phyloP scores from a whole-genome alignment of 64 coral and sea anemone genomes.

The Catalaphyllia jardinei region DNA sequence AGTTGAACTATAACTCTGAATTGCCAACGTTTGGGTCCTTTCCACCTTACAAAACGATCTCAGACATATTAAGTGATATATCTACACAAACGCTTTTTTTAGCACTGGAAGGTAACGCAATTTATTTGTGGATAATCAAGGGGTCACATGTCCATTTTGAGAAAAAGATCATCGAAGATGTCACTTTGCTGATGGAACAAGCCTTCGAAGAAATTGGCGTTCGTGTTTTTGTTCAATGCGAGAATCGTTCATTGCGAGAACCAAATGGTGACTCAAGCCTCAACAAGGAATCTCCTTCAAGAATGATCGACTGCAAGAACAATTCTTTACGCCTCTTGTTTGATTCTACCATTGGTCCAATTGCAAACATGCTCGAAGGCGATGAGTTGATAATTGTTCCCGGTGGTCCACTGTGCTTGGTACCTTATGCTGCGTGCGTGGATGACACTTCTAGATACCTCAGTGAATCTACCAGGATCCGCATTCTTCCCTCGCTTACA shows the following conservation, averaged over 20 bases:
- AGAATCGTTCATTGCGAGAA: neutral
- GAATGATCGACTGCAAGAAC: neutral
- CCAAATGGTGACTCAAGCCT: neutral
- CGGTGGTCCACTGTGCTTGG: neutral
- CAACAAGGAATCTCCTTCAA: neutral
- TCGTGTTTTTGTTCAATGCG: neutral
- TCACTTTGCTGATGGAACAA: neutral
- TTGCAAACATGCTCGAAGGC: neutral
- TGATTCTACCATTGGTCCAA: neutral
- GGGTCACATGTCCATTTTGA: neutral
- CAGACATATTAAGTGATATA: neutral
- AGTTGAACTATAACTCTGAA: neutral
- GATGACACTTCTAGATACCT: neutral
- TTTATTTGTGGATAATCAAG: neutral
- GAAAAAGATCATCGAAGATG: neutral
- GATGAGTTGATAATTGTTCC: neutral
- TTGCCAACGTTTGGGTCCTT: neutral
- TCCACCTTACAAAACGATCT: neutral
- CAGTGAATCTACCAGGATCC: no score
- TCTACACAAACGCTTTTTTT: neutral
- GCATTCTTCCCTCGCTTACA: neutral
- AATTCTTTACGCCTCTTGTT: neutral
- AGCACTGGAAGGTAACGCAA: neutral
- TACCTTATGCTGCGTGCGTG: neutral
- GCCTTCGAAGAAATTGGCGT: neutral